Percentiles rank a stretch among this genome's conserved stretches.
Evolutionary conservation across 2,113 vertebrate genomes (phyloP).

Genomic region (Butorides virescens): DNA sequence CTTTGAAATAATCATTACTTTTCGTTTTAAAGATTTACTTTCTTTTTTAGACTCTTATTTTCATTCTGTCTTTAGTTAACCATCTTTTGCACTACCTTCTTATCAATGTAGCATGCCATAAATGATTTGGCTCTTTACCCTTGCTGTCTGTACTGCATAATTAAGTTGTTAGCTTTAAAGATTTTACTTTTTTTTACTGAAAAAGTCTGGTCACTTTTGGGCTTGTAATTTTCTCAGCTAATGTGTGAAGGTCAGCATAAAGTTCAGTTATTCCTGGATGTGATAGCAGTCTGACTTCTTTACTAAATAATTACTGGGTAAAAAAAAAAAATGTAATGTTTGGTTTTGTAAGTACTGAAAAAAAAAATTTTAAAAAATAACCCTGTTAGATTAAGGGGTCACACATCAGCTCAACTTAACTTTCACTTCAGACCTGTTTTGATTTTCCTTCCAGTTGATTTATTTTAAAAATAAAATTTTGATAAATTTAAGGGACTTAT

Average conservation of each 20-base stretch:
- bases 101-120: background rate
- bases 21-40: background rate
- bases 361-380: background rate
- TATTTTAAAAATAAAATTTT: background rate
- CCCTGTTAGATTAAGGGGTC: background rate
- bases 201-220: background rate
- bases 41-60: background rate
- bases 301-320: background rate
- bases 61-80: background rate
- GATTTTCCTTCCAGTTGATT: background rate
- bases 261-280: background rate
- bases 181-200: background rate
- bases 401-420: background rate
- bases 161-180: background rate
- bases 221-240: slow-evolving; percentile 22
- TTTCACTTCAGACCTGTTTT: background rate
- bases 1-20: background rate
- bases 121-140: background rate
- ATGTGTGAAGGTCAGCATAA: background rate
- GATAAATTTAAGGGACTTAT: background rate
- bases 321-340: background rate
- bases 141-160: background rate
- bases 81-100: background rate
- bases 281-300: background rate
- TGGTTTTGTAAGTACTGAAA: background rate